phyloP scores from a whole-genome alignment of 2,113 vertebrate genomes.

The Zosterops lateralis region DNA sequence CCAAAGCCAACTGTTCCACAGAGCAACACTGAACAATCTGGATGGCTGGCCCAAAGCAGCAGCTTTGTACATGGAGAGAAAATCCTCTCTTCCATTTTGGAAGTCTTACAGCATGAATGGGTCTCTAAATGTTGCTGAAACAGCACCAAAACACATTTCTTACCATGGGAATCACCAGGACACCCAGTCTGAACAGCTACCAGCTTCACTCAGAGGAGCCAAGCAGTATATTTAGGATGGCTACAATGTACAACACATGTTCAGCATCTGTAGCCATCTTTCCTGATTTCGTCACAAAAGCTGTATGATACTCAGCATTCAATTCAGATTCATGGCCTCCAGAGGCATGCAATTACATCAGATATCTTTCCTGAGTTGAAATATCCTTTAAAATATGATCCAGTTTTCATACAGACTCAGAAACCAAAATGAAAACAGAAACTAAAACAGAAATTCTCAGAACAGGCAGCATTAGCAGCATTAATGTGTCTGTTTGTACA shows the following conservation, averaged over 20 bases:
- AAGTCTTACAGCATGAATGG: background rate
- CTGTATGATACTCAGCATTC: background rate
- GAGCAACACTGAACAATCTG: background rate
- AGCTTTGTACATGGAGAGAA: background rate
- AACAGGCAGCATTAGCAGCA: background rate
- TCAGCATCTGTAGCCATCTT: background rate
- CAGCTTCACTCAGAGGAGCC: background rate
- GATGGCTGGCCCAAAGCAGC: background rate
- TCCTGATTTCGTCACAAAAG: background rate
- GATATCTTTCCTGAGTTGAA: background rate
- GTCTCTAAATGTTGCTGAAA: background rate
- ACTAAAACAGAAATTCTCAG: background rate
- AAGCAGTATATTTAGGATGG: background rate
- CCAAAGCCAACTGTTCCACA: background rate
- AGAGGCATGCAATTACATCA: background rate
- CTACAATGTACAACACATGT: rapidly evolving
- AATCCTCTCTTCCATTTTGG: background rate
- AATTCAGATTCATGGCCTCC: background rate
- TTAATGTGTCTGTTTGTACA: background rate
- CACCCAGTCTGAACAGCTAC: background rate
- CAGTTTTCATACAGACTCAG: background rate
- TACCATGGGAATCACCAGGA: background rate
- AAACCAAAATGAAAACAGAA: background rate
- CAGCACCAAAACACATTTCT: background rate
- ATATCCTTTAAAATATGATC: background rate